These are phyloP conservation scores for Synchiropus splendidus DNA, from an alignment of 2,113 vertebrate genomes.

Conservation along the genomic window DNA sequence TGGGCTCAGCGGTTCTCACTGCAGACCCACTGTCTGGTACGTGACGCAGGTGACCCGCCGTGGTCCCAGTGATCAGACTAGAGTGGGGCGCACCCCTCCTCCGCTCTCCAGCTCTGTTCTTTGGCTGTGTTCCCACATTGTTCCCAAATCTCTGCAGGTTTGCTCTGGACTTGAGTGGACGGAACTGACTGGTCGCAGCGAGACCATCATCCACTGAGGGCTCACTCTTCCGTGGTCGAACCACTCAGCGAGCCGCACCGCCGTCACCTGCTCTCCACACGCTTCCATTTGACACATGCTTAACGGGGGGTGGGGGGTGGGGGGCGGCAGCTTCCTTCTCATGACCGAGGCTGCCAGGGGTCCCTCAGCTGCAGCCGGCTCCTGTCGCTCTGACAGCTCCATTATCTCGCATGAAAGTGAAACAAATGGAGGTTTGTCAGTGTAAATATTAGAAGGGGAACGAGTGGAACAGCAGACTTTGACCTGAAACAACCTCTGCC, in stretches of 20 bases:
- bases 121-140: slow-evolving; percentile 14
- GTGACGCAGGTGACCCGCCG: too few species aligned
- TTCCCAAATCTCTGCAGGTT: slow-evolving; percentile 52
- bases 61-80: too few species aligned
- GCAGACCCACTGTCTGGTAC: too few species aligned
- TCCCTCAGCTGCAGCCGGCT: slow-evolving; percentile 46
- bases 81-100: slow-evolving; percentile 11
- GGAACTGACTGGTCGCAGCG: slow-evolving; percentile 59
- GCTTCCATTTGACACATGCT: slow-evolving; percentile 70
- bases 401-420: slow-evolving; percentile 99
- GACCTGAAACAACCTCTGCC: too few species aligned
- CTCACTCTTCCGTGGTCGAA: slow-evolving; percentile 63
- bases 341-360: too few species aligned
- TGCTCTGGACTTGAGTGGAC: slow-evolving; percentile 49
- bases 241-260: slow-evolving; percentile 50
- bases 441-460: slow-evolving; percentile 76
- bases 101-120: slow-evolving; percentile 18
- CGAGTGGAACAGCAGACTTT: too few species aligned
- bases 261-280: slow-evolving; percentile 55
- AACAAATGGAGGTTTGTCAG: slow-evolving; percentile 99
- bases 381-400: slow-evolving; percentile 95
- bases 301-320: slow-evolving; percentile 45
- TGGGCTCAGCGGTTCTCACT: too few species aligned
- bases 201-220: slow-evolving; percentile 58
- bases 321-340: too few species aligned